Evolutionary conservation across 1,140 invertebrate species (phyloP).

Genomic region (Bemisia tabaci): DNA sequence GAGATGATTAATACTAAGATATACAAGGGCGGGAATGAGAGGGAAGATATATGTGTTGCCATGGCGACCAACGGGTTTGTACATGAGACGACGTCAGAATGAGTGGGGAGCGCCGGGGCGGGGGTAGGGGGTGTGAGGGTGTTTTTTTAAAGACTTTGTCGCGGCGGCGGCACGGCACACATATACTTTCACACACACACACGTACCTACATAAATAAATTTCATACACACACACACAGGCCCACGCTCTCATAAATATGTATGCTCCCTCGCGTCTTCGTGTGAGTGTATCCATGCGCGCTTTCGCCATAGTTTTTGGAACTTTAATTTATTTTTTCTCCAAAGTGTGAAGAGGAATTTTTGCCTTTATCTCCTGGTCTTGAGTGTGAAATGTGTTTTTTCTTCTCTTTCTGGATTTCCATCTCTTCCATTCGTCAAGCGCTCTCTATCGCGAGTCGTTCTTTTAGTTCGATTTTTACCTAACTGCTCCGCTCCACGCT

Average conservation of each 20-base stretch:
- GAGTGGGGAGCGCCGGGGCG: not conserved
- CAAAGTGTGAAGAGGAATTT: not conserved
- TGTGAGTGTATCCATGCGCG: not conserved
- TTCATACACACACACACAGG: not conserved
- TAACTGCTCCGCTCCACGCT: no score
- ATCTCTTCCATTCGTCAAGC: no score
- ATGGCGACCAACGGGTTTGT: not conserved
- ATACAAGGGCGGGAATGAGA: not conserved
- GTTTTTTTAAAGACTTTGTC: conserved; percentile 1
- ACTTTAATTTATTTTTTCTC: not conserved
- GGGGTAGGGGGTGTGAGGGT: not conserved
- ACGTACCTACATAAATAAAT: not conserved
- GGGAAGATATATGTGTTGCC: not conserved
- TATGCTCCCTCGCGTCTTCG: not conserved
- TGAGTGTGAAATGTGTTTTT: not conserved
- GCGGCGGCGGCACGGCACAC: not conserved
- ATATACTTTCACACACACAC: not conserved
- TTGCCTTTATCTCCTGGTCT: no score
- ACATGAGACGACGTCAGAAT: not conserved
- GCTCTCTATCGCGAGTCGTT: no score
- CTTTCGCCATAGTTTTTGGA: not conserved
- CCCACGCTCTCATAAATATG: not conserved
- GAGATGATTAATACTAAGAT: not conserved
- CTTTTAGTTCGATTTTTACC: no score
- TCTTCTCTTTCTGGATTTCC: not conserved